Evolutionary conservation across 1,140 invertebrate species (phyloP).

Genomic region (Diuraphis noxia): DNA sequence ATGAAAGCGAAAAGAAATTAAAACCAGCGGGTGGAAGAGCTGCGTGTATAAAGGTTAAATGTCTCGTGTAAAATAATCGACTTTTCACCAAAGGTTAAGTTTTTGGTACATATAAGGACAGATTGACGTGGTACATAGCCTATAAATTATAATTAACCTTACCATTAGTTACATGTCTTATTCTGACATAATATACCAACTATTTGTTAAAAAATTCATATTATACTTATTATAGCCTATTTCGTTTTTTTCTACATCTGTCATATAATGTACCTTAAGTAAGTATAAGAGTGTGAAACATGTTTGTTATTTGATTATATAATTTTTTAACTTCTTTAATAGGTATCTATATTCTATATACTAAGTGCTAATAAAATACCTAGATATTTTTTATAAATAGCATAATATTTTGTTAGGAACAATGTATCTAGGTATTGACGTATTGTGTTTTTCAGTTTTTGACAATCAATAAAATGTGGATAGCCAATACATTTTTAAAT

Average conservation of each 20-base stretch:
- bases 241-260: background rate
- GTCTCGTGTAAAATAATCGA: background rate
- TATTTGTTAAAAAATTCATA: background rate
- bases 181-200: background rate
- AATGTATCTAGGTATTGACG: background rate
- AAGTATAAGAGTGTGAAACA: background rate
- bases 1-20: slow-evolving; percentile 4
- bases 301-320: background rate
- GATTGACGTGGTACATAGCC: background rate
- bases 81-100: background rate
- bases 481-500: no score
- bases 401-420: background rate
- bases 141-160: background rate
- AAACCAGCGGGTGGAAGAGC: background rate
- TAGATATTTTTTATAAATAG: no score
- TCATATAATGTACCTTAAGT: background rate
- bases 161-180: background rate
- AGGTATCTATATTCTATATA: background rate
- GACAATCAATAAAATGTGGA: no score
- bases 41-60: background rate
- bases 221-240: background rate
- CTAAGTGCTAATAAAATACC: background rate
- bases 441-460: no score
- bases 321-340: background rate
- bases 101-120: background rate